These are phyloP conservation scores for Drosophila sp. DNA, from an alignment of 1,140 invertebrate genomes.

Conservation along the genomic window DNA sequence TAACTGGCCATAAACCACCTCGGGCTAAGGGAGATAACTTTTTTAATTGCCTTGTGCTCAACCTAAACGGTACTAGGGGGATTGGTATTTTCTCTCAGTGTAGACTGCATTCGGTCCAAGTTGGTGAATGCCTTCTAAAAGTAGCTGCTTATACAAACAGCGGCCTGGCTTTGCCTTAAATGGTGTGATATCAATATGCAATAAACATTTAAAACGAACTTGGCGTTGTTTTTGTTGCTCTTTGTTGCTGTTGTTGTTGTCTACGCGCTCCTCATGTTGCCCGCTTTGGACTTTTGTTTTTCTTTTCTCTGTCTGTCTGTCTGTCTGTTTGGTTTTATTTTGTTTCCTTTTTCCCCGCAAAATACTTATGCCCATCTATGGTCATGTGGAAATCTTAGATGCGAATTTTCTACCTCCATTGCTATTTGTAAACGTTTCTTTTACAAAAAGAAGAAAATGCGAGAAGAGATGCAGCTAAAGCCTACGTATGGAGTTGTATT, in stretches of 20 bases:
- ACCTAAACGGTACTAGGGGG: not conserved
- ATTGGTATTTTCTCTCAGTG: not conserved
- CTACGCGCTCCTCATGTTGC: constrained; percentile 51
- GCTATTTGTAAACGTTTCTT: constrained; percentile 13
- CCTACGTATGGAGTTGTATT: not conserved
- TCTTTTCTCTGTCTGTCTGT: constrained; percentile 1
- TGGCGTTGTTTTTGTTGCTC: constrained; percentile 57
- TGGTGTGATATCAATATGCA: constrained; percentile 78
- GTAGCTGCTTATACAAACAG: constrained; percentile 65
- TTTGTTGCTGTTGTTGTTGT: constrained; percentile 33
- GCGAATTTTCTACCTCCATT: constrained; percentile 21
- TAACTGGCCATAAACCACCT: no score
- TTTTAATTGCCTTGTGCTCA: not conserved
- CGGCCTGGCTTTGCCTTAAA: constrained; percentile 64
- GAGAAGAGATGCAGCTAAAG: not conserved
- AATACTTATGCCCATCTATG: constrained; percentile 52
- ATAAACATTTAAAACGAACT: constrained; percentile 79
- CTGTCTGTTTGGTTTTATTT: not conserved
- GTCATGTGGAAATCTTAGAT: constrained; percentile 70
- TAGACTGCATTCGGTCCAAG: constrained; percentile 1
- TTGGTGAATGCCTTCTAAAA: constrained; percentile 45
- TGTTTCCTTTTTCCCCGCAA: constrained; percentile 19
- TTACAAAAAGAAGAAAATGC: not conserved
- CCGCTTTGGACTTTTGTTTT: constrained; percentile 45
- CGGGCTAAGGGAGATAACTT: no score